phyloP scores from a whole-genome alignment of 1,140 invertebrate genomes.

The Caligus rogercresseyi region DNA sequence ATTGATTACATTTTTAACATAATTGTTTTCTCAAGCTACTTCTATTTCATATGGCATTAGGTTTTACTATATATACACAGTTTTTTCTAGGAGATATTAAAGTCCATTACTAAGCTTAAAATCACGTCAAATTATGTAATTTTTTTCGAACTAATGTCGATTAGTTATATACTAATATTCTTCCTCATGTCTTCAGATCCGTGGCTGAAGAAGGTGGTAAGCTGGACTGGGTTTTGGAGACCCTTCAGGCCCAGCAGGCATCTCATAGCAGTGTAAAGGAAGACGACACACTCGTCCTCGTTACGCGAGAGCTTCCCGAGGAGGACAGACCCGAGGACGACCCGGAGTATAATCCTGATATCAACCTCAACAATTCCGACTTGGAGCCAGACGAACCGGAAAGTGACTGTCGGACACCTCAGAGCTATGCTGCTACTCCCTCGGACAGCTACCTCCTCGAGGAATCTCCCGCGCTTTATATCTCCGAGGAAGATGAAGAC shows the following conservation, averaged over 20 bases:
- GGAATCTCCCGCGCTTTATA: not conserved
- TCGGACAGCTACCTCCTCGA: not conserved
- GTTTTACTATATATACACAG: too few species aligned
- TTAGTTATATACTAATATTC: too few species aligned
- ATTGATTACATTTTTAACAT: too few species aligned
- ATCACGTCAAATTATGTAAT: too few species aligned
- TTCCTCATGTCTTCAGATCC: too few species aligned
- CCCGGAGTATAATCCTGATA: slow-evolving; percentile 3
- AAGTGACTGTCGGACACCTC: not conserved
- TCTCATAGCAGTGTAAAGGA: not conserved
- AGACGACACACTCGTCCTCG: not conserved
- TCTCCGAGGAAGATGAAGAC: not conserved
- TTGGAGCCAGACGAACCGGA: not conserved
- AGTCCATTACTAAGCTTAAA: too few species aligned
- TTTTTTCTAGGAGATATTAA: too few species aligned
- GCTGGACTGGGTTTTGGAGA: slow-evolving; percentile 14
- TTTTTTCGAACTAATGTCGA: too few species aligned
- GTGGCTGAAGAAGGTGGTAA: slow-evolving; percentile 1
- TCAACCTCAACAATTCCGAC: not conserved
- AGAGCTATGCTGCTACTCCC: not conserved
- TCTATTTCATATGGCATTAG: too few species aligned
- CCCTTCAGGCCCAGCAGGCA: not conserved
- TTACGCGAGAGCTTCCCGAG: slow-evolving; percentile 1
- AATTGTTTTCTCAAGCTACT: too few species aligned
- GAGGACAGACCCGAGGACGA: not conserved